Percentiles rank a stretch among this genome's conserved stretches.
These are phyloP conservation scores for Coecobrya sp. DNA, from an alignment of 2,888 invertebrate species.

Conservation along the genomic window DNA sequence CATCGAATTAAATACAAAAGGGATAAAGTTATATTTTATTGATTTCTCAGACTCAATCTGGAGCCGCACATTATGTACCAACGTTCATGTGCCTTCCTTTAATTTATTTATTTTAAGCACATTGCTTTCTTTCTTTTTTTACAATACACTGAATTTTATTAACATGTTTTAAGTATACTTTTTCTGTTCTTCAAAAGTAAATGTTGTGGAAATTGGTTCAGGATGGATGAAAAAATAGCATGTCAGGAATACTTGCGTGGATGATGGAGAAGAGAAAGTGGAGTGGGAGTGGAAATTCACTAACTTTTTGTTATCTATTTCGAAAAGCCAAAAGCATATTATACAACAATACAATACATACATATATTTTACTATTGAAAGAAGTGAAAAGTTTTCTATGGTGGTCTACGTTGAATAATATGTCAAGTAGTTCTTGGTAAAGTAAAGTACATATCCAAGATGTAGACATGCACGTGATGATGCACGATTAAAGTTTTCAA, in stretches of 20 bases:
- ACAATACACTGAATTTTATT: too few relatives aligned
- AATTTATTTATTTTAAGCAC: not conserved
- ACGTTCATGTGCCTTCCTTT: too few relatives aligned
- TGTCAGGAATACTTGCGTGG: not conserved
- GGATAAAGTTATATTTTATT: too few relatives aligned
- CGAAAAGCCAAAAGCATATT: not conserved
- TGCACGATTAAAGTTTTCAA: slow-evolving; percentile 61
- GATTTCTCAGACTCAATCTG: too few relatives aligned
- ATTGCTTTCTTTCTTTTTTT: not conserved
- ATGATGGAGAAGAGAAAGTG: not conserved
- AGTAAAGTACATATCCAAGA: not conserved
- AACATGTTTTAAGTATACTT: not conserved
- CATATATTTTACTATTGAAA: too few relatives aligned
- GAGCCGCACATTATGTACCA: too few relatives aligned
- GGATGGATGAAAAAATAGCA: not conserved
- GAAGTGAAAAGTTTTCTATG: too few relatives aligned
- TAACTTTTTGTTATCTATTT: slow-evolving; percentile 24
- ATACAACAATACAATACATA: too few relatives aligned
- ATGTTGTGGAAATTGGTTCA: not conserved
- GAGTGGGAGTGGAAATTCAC: slow-evolving; percentile 34
- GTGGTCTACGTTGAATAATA: too few relatives aligned
- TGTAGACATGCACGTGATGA: not conserved
- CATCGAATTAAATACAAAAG: too few relatives aligned
- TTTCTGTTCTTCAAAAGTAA: not conserved
- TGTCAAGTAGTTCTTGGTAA: too few relatives aligned